Evolutionary conservation across 1,140 invertebrate species (phyloP).

Genomic region (Orius insidiosus): DNA sequence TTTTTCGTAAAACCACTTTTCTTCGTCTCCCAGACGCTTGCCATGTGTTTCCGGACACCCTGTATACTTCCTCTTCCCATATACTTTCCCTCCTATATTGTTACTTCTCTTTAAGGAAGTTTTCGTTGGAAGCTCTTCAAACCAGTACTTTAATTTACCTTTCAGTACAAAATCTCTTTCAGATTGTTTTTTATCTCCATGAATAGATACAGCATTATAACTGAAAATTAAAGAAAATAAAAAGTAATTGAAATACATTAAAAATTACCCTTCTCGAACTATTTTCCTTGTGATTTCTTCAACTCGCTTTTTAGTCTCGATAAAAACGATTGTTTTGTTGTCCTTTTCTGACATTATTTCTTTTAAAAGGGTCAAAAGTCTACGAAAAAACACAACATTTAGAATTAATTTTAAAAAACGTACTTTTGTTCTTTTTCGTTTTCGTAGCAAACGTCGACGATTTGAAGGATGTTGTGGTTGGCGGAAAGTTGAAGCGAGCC

Average conservation of each 20-base stretch:
- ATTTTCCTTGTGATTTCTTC: slow-evolving; percentile 83
- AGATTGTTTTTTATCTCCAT: slow-evolving; percentile 93
- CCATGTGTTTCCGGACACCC: no score
- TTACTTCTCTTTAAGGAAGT: background rate
- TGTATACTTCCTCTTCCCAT: no score
- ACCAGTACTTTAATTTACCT: slow-evolving; percentile 29
- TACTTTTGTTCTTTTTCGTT: slow-evolving; percentile 66
- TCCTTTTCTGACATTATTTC: slow-evolving; percentile 78
- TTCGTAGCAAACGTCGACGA: slow-evolving; percentile 84
- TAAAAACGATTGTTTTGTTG: slow-evolving; percentile 90
- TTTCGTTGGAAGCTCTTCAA: no score
- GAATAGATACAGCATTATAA: slow-evolving; percentile 83
- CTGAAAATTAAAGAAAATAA: slow-evolving; percentile 24
- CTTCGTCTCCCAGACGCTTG: no score
- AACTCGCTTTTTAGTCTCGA: slow-evolving; percentile 90
- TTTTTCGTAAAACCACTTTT: no score
- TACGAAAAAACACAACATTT: slow-evolving; percentile 27
- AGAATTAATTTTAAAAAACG: background rate
- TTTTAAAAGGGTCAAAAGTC: slow-evolving; percentile 66
- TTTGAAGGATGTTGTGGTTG: slow-evolving; percentile 94
- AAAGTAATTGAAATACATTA: background rate
- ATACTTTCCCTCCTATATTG: no score
- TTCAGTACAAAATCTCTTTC: slow-evolving; percentile 89
- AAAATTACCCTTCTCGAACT: slow-evolving; percentile 55
- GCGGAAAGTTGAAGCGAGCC: slow-evolving; percentile 82